Base-by-base conservation (phyloP, 1,140 invertebrate species). In the Megalonaias nervosa region DNA sequence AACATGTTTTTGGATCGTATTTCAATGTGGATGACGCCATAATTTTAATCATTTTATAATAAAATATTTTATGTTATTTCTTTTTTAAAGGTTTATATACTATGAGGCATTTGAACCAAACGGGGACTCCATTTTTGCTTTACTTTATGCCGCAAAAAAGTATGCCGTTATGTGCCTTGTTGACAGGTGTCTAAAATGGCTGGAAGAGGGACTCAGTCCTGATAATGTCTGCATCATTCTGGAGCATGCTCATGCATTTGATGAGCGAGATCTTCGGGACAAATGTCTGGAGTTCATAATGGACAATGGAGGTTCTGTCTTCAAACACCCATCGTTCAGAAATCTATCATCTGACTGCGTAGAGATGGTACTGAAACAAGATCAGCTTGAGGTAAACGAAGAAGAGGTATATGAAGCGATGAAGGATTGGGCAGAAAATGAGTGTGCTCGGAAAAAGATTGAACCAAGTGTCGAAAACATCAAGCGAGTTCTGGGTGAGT, bases 241-340 rank as follows among this genome's bases (percentile, higher is more conserved):
- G 31, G 6, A 67, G 65, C 65, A 67, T 12, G 65, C 65, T 15
- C 9, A 16, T 15, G 31, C 55, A 26, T 67, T 67, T 67, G 65
- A 67, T 38, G 31, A 48, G 55, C 9, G 5, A 21, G 19, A 17
- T 15, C 26, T 67, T 11, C 23, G 31, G 23, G 11, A 13, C 11
- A 13, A 67, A 2, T 67, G 65, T 38, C n/a, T 67, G 2, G 17
- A 67, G 65, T 67, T 67, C 12, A 67, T 67, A n/a, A 16, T 67
- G n/a, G 65, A 67, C 31, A 14, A 67, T 23, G 21, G 9, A 17
- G 1, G 15, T 26, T 26, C 31, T 15, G 23, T 67, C 14, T 15
- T 38, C 3, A 67, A 67, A 67, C 31, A 26, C 9, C 5, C 31
- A 0, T 26, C 9, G 19, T 67, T 67, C 23, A 17, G 31, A 31